A percentile compares a stretch with the other conserved stretches of the same genome.
Evolutionary conservation across 2,888 invertebrate genomes (phyloP).

Genomic region (Cecidostiba fungosa): DNA sequence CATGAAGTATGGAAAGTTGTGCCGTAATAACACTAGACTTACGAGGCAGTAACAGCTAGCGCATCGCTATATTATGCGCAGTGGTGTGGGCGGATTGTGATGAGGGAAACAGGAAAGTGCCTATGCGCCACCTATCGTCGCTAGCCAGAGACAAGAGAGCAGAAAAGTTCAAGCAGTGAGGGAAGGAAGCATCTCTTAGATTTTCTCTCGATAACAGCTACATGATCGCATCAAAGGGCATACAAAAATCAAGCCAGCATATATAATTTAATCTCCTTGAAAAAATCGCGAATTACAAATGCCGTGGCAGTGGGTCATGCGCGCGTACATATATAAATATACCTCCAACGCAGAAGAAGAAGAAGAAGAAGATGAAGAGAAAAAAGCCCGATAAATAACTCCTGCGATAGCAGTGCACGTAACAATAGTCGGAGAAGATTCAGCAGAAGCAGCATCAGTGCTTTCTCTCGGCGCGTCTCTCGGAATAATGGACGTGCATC

Average conservation of each 20-base stretch:
- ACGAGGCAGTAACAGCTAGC: too few relatives aligned
- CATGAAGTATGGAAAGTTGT: too few relatives aligned
- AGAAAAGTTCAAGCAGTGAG: too few relatives aligned
- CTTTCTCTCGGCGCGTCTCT: neutral
- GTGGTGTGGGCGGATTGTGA: neutral
- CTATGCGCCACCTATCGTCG: too few relatives aligned
- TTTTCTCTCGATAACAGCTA: neutral
- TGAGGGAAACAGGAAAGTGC: too few relatives aligned
- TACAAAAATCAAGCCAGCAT: neutral
- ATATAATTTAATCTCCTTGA: neutral
- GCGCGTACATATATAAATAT: neutral
- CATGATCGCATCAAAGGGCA: neutral
- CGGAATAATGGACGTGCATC: constrained; percentile 7
- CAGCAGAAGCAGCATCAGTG: neutral
- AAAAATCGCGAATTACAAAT: neutral
- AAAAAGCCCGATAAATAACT: neutral
- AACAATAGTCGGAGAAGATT: neutral
- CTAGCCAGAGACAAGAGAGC: too few relatives aligned
- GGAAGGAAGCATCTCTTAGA: neutral
- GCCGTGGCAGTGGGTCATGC: constrained; percentile 3
- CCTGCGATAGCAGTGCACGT: neutral
- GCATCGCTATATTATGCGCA: too few relatives aligned
- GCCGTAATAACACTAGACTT: too few relatives aligned
- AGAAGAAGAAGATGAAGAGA: neutral
- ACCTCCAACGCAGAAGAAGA: neutral